Evolutionary conservation across 1,140 invertebrate species (phyloP), one percentile per base, ranked within the genome.

Genomic region (Scaptomyza graminum): DNA sequence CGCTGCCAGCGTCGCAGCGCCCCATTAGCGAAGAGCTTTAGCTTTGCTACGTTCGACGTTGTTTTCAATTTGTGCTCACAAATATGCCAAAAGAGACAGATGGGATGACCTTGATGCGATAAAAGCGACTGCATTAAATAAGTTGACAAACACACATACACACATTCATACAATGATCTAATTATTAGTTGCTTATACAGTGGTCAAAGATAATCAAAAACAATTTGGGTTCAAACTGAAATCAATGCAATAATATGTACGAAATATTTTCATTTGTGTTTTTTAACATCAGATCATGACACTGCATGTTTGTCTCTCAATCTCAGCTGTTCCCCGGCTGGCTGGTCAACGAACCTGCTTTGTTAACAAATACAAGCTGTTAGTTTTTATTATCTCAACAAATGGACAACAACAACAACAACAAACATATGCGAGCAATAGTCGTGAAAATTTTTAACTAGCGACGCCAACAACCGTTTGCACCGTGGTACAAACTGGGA

Each of bases 351-450:
- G 74, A 81, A 81, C 79, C 57, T 81, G 43, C 49, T 67, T 54
- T 61, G 63, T 59, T 77, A 70, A 72, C 61, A 69, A 66, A 61
- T 66, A 77, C 64, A 68, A 76, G 37, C 65, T 76, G 74, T 74
- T 76, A 76, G 69, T 74, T 73, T 81, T 73, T 80, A 68, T 76
- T 80, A 76, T 80, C 77, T 80, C 18, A 66, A 65, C 62, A 76
- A 68, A 76, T 69, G 61, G 56, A 69, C 78, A 74, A 69, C 60
- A 72, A 50, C 51, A 74, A 69, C 39, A 72, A 60, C 51, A 12
- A 47, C 25, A 49, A 60, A 57, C 37, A 52, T 54, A 59, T 52
- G 44, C 62, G 7, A 66, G 44, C 52, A 44, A 57, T 64, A 60
- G 49, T 60, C 55, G 41, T 65, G 54, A 52, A 51, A 59, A 59